phyloP scores from a whole-genome alignment of 2,888 invertebrate species.

The Lasioglossum malachurum region DNA sequence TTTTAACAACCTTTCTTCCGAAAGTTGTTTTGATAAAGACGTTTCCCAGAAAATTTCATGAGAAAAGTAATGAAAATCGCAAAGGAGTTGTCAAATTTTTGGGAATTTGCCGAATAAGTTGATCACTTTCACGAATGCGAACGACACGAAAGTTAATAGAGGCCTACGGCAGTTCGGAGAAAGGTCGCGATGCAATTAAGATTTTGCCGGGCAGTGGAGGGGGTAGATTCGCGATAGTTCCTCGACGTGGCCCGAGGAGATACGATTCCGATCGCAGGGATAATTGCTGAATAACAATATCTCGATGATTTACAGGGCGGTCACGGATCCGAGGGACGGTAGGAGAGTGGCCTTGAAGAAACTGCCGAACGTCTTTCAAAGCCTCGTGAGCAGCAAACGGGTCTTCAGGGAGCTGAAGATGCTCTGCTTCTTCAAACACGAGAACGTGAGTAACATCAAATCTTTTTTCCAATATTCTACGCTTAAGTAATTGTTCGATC shows the following conservation, averaged over 20 bases:
- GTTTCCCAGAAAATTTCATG: no score
- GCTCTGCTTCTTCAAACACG: constrained; percentile 99
- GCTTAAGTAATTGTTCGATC: no score
- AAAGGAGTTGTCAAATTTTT: no score
- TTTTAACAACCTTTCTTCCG: background rate
- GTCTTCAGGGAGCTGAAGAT: constrained; percentile 99
- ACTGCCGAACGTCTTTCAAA: constrained; percentile 99
- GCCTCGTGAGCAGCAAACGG: constrained; percentile 98
- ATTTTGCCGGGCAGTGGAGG: background rate
- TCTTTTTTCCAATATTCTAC: no score
- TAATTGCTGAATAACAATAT: constrained; percentile 53
- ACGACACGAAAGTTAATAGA: background rate
- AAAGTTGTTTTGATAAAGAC: no score
- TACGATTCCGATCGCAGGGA: background rate
- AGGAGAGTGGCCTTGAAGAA: constrained; percentile 99
- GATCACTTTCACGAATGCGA: background rate
- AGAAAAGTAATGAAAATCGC: no score
- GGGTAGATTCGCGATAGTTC: background rate
- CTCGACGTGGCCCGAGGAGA: background rate
- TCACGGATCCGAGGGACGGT: constrained; percentile 99
- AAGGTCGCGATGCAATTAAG: constrained; percentile 3
- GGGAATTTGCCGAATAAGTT: no score
- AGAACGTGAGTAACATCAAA: constrained; percentile 91
- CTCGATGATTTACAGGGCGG: constrained; percentile 93
- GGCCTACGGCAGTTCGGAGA: background rate